Evolutionary conservation across 2,797 vertebrate genomes (phyloP), one percentile per base, ranked within the genome.

Genomic region (Alfaro cultratus): DNA sequence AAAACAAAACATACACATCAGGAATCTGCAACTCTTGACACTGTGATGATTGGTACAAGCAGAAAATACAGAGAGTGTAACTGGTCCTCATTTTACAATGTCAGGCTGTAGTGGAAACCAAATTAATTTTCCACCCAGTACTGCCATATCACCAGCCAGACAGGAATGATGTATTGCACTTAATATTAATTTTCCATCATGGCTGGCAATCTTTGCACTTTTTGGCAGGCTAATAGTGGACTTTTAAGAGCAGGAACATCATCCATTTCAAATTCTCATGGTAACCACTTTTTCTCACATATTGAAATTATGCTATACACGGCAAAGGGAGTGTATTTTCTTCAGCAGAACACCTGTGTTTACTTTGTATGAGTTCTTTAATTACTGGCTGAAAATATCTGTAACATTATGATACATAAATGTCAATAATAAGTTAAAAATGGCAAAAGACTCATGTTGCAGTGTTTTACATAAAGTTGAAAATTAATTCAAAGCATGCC

Each of bases 121-220:
- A 96, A 95, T 95, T 94, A 93, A 95, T 95, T 96, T 95, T 87
- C 89, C 87, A 91, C 87, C 81, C 77, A 45, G 86, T 90, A 93
- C 90, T 92, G 89, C 91, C 89, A 90, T 94, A 94, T 94, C 92
- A 86, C 91, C 85, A 85, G 86, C 81, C 90, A 91, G 94, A 93
- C 94, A 94, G 89, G 86, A 92, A 94, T 95, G 95, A 96, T 95
- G 91, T 93, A 95, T 95, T 94, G 92, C 91, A 93, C 93, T 93
- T 94, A 93, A 95, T 95, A 94, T 95, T 95, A 87, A 94, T 93
- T 95, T 95, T 95, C 92, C 92, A 92, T 93, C 89, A 88, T 94
- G 88, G 91, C 89, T 90, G 86, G 82, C 88, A 92, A 91, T 93
- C 88, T 88, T 91, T 92, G 85, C 86, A 91, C 90, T 88, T 91